Evolutionary conservation across 1,140 invertebrate species (phyloP).

Genomic region (Camponotus pennsylvanicus): DNA sequence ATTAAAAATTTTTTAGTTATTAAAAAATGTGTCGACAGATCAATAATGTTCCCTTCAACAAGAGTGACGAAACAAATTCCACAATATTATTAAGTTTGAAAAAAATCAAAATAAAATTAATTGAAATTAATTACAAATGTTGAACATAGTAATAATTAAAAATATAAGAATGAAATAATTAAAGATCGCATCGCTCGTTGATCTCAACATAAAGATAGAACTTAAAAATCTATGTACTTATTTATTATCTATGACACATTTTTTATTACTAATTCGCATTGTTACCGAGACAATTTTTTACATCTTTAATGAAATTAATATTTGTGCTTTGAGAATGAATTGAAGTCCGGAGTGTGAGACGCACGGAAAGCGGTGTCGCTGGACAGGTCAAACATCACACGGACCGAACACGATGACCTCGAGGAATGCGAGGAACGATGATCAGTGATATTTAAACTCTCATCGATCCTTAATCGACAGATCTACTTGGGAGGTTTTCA

Average conservation of each 20-base stretch:
- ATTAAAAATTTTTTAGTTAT: too few relatives aligned
- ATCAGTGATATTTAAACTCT: conserved; percentile 75
- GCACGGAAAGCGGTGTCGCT: conserved; percentile 30
- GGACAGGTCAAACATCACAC: conserved; percentile 58
- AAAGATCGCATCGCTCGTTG: background rate
- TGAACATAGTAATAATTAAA: background rate
- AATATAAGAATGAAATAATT: background rate
- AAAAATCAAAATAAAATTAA: conserved; percentile 17
- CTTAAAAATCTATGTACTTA: background rate
- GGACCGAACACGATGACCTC: conserved; percentile 63
- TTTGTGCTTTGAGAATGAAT: conserved; percentile 39
- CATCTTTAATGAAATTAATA: background rate
- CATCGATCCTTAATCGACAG: conserved; percentile 67
- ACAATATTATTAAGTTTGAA: too few relatives aligned
- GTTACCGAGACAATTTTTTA: background rate
- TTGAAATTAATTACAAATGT: background rate
- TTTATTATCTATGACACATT: background rate
- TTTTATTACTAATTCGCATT: background rate
- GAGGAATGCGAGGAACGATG: conserved; percentile 76
- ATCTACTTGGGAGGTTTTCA: conserved; percentile 74
- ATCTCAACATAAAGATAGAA: background rate
- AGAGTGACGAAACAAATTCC: too few relatives aligned
- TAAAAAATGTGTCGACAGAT: too few relatives aligned
- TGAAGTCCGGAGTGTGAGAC: background rate
- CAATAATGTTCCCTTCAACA: too few relatives aligned